Conservation (phyloP, 2,888 invertebrate species). For the Pristionchus fissidentatus region DNA sequence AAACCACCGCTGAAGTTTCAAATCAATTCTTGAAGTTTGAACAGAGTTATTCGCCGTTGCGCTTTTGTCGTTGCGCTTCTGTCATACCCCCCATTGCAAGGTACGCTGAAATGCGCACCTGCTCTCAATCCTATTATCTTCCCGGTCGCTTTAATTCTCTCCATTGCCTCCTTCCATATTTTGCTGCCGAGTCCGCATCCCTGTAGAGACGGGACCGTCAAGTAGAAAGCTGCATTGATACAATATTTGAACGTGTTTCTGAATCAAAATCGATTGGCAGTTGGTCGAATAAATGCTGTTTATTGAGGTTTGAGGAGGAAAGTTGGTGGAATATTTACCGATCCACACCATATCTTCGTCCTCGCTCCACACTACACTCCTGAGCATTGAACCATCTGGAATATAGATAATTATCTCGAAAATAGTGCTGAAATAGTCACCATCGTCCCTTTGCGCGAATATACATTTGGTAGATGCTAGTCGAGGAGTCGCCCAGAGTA, state of each 20-base stretch:
- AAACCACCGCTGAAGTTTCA: too few species aligned
- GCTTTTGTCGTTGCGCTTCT: too few species aligned
- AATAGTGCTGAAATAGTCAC: background rate
- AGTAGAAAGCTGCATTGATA: background rate
- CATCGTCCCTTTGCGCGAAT: background rate
- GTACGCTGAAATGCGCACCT: too few species aligned
- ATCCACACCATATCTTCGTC: background rate
- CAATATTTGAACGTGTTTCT: background rate
- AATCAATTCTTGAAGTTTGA: too few species aligned
- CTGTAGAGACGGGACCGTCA: background rate
- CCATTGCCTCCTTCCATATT: background rate
- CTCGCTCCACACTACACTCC: slow-evolving; percentile 13
- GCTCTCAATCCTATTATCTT: slow-evolving; percentile 4
- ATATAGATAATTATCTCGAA: background rate
- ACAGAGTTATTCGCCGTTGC: too few species aligned
- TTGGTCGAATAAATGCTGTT: too few species aligned
- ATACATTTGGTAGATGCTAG: background rate
- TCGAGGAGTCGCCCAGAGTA: background rate
- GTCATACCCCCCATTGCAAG: too few species aligned
- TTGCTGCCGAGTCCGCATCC: background rate
- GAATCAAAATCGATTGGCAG: background rate
- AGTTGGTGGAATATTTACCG: background rate
- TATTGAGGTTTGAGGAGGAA: background rate
- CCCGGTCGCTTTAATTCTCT: background rate
- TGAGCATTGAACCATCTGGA: slow-evolving; percentile 25